Evolutionary conservation across 2,797 vertebrate genomes (phyloP).

Genomic region (Acipenser ruthenus): DNA sequence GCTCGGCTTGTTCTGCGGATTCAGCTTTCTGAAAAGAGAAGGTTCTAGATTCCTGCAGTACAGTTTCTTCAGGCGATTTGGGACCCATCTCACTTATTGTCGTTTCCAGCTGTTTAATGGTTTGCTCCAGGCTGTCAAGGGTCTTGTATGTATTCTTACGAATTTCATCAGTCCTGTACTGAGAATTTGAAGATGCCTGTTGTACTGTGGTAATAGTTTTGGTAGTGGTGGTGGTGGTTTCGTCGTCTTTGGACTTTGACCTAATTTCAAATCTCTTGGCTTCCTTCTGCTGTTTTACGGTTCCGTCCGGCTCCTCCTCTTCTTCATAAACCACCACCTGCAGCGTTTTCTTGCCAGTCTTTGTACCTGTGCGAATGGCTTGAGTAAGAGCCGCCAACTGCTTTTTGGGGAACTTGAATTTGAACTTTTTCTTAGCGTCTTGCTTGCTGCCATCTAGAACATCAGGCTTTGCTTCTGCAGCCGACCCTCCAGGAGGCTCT

Average conservation of each 20-base stretch:
- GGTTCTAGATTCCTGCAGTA: slow-evolving; percentile 46
- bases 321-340: slow-evolving; percentile 97
- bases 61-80: slow-evolving; percentile 41
- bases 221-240: slow-evolving; percentile 17
- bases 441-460: slow-evolving; percentile 60
- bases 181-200: slow-evolving; percentile 31
- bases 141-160: slow-evolving; percentile 90
- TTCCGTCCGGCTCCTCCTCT: slow-evolving; percentile 84
- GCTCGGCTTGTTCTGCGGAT: slow-evolving; percentile 33
- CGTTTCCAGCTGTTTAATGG: slow-evolving; percentile 91
- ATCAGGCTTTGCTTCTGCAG: slow-evolving; percentile 37
- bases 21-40: slow-evolving; percentile 46
- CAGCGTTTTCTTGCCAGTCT: slow-evolving; percentile 91
- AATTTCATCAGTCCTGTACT: slow-evolving; percentile 81
- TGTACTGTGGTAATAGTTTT: slow-evolving; percentile 6
- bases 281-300: slow-evolving; percentile 77
- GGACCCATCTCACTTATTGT: slow-evolving; percentile 97
- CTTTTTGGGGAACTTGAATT: slow-evolving; percentile 96
- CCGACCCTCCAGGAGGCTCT: no score
- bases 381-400: slow-evolving; percentile 87
- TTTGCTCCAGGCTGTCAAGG: slow-evolving; percentile 92
- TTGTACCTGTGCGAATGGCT: slow-evolving; percentile 83
- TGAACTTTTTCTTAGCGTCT: slow-evolving; percentile 91
- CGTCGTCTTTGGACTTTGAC: slow-evolving; percentile 23
- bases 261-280: slow-evolving; percentile 82